Conservation (phyloP, 2,797 vertebrate genomes). For the Oophaga sylvatica region DNA sequence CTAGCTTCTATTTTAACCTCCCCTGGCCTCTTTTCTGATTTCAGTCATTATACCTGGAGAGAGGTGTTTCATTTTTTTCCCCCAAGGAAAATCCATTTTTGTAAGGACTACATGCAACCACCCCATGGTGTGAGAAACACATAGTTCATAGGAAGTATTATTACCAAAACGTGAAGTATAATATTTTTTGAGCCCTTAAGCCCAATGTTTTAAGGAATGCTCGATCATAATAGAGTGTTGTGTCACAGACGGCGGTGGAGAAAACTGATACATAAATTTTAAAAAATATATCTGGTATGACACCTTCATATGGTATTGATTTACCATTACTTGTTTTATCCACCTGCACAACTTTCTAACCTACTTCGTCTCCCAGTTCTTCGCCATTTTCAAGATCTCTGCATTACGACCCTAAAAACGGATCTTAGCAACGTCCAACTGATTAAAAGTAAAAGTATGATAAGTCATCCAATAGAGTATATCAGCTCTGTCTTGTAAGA, state of each 20-base stretch:
- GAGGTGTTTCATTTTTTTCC: conserved; percentile 5
- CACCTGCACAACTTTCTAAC: not conserved
- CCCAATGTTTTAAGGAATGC: not conserved
- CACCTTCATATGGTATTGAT: not conserved
- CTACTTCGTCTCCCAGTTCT: not conserved
- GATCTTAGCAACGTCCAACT: too few relatives aligned
- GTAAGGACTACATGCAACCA: conserved; percentile 34
- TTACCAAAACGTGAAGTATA: conserved; percentile 32
- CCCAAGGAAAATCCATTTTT: conserved; percentile 39
- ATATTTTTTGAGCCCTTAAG: conserved; percentile 30
- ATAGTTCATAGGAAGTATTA: conserved; percentile 2
- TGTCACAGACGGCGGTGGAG: not conserved
- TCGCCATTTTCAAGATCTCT: not conserved
- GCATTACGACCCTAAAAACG: not conserved
- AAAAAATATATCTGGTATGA: not conserved
- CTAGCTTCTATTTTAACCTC: conserved; percentile 31
- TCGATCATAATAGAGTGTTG: not conserved
- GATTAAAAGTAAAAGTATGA: not conserved
- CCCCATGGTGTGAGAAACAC: conserved; percentile 31
- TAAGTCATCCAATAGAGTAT: too few relatives aligned
- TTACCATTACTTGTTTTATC: conserved; percentile 1
- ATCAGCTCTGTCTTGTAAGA: too few relatives aligned
- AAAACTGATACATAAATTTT: conserved; percentile 9
- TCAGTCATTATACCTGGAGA: conserved; percentile 30
- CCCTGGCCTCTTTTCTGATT: conserved; percentile 34